Evolutionary conservation across 2,888 invertebrate species (phyloP), one percentile per base, ranked within the genome.

Genomic region (Torymus aiolomorphi): DNA sequence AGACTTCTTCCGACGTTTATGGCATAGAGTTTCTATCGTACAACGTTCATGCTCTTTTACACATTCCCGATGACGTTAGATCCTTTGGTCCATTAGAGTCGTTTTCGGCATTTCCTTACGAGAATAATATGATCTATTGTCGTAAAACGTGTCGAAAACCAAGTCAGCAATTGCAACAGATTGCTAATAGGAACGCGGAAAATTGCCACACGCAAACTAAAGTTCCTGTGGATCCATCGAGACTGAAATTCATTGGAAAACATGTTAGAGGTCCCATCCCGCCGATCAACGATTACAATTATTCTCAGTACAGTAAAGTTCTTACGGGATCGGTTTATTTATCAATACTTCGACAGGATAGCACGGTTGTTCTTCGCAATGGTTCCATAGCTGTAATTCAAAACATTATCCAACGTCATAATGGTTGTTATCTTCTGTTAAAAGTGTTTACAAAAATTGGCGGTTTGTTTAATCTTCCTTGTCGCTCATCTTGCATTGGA

Each of bases 101-200:
- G 12, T 81, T 67, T 54, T 79, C 79, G 10, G 82, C 81, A 3
- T 81, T 82, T 66, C 61, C 76, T 13, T 82, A 75, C 18, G 82
- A 81, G 66, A 82, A 74, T 56, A 76, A 82, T 54, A 82, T 82
- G 78, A 61, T 57, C 11, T 82, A 56, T 16, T 80, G 62, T 18
- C 59, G 72, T n/a, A 75, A 75, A 63, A 3, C 42, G 18, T 69
- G n/a, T 42, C 10, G 63, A n/a, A 63, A 31, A n/a, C 63, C 63
- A 1, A 31, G 13, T 65, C 18, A 67, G 18, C 61, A 69, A 57
- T 56, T 81, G 4, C 74, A 78, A 18, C 66, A 73, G 52, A 78
- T 78, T 11, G 1, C 49, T 5, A 76, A 66, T 0, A 66, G 54
- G 14, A 52, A 4, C 16, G 66, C 52, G 11, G 51, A 66, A 66